A percentile compares a stretch with the other conserved stretches of the same genome.
phyloP scores from a whole-genome alignment of 2,888 invertebrate genomes.

The Parapristionchus giblindavisi region DNA sequence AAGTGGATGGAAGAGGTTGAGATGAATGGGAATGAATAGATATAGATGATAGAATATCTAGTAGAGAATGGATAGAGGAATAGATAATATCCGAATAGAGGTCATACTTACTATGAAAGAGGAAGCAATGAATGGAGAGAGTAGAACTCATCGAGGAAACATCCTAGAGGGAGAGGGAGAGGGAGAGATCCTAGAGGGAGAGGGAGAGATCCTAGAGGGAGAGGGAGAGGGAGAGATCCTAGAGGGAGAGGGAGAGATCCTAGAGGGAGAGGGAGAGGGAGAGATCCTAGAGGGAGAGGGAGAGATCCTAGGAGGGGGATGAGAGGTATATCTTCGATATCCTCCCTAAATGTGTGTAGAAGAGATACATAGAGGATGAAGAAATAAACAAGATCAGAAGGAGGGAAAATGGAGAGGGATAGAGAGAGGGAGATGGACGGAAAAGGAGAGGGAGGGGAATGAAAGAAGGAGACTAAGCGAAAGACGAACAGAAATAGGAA shows the following conservation, averaged over 20 bases:
- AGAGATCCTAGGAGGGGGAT: too few relatives aligned
- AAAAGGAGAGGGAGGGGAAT: not conserved
- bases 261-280: not conserved
- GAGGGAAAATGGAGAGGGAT: not conserved
- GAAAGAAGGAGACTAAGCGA: not conserved
- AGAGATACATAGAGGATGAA: not conserved
- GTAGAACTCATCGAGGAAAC: not conserved
- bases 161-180: not conserved
- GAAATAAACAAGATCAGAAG: not conserved
- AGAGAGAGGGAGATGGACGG: not conserved
- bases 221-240: not conserved
- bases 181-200: not conserved
- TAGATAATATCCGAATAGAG: not conserved
- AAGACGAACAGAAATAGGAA: not conserved
- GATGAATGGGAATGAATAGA: too few relatives aligned
- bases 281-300: not conserved
- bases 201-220: not conserved
- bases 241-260: not conserved
- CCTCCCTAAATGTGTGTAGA: not conserved
- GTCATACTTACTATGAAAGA: too few relatives aligned
- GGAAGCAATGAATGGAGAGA: not conserved
- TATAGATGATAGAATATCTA: slow-evolving; percentile 4
- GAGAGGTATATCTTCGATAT: slow-evolving; percentile 1
- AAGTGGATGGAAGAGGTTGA: too few relatives aligned
- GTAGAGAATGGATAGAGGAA: slow-evolving; percentile 1